Percentiles rank a stretch among this genome's conserved stretches.
phyloP scores from a whole-genome alignment of 2,888 invertebrate genomes.

The Blastobasis lacticolella region DNA sequence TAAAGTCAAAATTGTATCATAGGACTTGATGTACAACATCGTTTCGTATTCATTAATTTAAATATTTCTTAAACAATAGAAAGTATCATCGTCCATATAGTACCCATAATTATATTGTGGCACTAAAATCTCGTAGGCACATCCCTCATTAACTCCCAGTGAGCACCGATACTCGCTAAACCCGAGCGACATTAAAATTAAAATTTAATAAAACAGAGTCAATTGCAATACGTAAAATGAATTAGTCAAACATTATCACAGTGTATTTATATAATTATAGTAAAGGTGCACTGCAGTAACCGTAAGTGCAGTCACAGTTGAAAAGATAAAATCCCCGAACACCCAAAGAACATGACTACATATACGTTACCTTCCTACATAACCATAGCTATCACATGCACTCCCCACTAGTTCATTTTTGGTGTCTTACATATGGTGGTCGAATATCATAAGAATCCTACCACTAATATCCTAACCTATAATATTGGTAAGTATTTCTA shows the following conservation, averaged over 20 bases:
- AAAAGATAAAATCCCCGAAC: slow-evolving; percentile 22
- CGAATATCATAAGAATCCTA: slow-evolving; percentile 19
- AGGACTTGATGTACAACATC: no score
- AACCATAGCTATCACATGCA: slow-evolving; percentile 40
- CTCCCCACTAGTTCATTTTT: slow-evolving; percentile 45
- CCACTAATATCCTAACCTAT: slow-evolving; percentile 13
- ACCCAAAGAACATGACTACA: slow-evolving; percentile 26
- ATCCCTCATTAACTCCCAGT: no score
- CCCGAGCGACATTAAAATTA: not conserved
- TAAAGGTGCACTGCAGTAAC: slow-evolving; percentile 37
- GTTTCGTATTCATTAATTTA: no score
- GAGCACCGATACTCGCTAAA: not conserved
- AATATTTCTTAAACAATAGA: not conserved
- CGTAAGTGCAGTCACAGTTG: slow-evolving; percentile 32
- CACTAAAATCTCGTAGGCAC: not conserved
- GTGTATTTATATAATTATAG: slow-evolving; percentile 37
- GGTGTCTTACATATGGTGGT: slow-evolving; percentile 42
- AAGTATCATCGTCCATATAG: not conserved
- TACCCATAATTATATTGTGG: not conserved
- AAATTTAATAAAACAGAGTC: slow-evolving; percentile 16
- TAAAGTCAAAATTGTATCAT: no score
- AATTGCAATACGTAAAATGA: slow-evolving; percentile 25
- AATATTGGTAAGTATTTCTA: no score
- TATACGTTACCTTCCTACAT: slow-evolving; percentile 11
- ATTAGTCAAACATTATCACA: slow-evolving; percentile 46